Percentiles rank a stretch among this genome's conserved stretches.
phyloP scores from a whole-genome alignment of 2,113 vertebrate genomes.

The Callionymus lyra region DNA sequence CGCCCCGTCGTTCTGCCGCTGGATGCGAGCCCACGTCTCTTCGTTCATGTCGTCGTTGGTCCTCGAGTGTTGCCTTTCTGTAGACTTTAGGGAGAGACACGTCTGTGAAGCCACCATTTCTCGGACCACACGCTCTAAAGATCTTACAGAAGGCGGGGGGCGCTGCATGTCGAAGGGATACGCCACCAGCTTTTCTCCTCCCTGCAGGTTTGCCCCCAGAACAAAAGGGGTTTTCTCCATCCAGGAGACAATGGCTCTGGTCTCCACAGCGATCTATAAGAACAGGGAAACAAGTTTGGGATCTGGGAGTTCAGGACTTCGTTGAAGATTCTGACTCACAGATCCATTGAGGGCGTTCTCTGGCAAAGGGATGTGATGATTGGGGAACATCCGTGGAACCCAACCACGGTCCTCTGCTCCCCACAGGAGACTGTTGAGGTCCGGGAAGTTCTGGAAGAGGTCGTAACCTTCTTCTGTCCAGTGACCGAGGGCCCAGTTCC shows the following conservation, averaged over 20 bases:
- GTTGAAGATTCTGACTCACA: conserved; percentile 25
- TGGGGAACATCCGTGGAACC: conserved; percentile 79
- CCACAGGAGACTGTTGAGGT: conserved; percentile 85
- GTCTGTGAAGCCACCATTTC: not conserved
- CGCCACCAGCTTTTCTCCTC: conserved; percentile 83
- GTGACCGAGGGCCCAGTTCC: conserved; percentile 89
- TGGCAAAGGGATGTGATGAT: conserved; percentile 82
- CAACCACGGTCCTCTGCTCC: conserved; percentile 80
- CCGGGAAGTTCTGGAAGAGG: conserved; percentile 91
- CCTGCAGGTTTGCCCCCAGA: conserved; percentile 88
- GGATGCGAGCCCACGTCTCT: conserved; percentile 67
- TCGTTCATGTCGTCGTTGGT: conserved; percentile 58
- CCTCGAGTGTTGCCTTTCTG: conserved; percentile 41
- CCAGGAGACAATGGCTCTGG: conserved; percentile 82
- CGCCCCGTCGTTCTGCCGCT: conserved; percentile 62
- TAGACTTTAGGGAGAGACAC: conserved; percentile 8
- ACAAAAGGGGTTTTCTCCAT: conserved; percentile 91
- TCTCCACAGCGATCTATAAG: conserved; percentile 83
- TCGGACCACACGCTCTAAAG: not conserved
- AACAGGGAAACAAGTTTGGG: not conserved
- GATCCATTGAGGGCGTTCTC: conserved; percentile 77
- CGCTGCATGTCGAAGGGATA: conserved; percentile 73
- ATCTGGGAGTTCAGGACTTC: not conserved
- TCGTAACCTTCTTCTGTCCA: conserved; percentile 95
- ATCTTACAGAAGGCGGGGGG: conserved; percentile 41